These are phyloP conservation scores for Cyprinus carpio DNA, from an alignment of 2,113 vertebrate species.

Conservation along the genomic window DNA sequence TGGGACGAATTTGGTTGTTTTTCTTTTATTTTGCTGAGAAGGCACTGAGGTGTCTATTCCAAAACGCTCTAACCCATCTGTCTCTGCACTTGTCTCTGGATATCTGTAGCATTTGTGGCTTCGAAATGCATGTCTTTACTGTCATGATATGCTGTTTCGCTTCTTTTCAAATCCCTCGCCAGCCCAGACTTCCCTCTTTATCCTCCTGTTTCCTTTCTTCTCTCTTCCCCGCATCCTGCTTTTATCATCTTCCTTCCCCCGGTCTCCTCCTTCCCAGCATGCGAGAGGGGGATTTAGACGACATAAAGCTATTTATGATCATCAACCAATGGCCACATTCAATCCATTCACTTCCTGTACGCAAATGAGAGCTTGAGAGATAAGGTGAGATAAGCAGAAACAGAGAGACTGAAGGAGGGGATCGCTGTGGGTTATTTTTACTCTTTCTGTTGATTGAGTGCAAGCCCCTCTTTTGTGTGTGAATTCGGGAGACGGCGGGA, in stretches of 20 bases:
- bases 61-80: background rate
- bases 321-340: slow-evolving; percentile 66
- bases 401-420: slow-evolving; percentile 33
- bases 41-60: slow-evolving; percentile 34
- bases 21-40: slow-evolving; percentile 9
- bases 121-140: slow-evolving; percentile 20
- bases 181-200: slow-evolving; percentile 39
- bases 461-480: slow-evolving; percentile 23
- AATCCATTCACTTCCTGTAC: slow-evolving; percentile 60
- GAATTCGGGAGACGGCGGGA: slow-evolving; percentile 25
- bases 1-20: slow-evolving; percentile 36
- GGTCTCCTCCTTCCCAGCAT: background rate
- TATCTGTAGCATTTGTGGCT: background rate
- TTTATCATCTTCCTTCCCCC: slow-evolving; percentile 9
- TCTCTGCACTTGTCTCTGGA: background rate
- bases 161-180: slow-evolving; percentile 49
- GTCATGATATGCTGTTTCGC: slow-evolving; percentile 27
- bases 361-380: slow-evolving; percentile 15
- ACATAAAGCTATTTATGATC: slow-evolving; percentile 69
- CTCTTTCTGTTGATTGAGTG: slow-evolving; percentile 24
- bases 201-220: slow-evolving; percentile 26
- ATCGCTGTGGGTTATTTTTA: slow-evolving; percentile 47
- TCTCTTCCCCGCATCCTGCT: slow-evolving; percentile 19
- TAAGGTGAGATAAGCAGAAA: slow-evolving; percentile 28
- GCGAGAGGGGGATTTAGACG: slow-evolving; percentile 3